A percentile compares a stretch with the other conserved stretches of the same genome.
phyloP scores from a whole-genome alignment of 2,888 invertebrate genomes.

The Eupithecia subumbrata region DNA sequence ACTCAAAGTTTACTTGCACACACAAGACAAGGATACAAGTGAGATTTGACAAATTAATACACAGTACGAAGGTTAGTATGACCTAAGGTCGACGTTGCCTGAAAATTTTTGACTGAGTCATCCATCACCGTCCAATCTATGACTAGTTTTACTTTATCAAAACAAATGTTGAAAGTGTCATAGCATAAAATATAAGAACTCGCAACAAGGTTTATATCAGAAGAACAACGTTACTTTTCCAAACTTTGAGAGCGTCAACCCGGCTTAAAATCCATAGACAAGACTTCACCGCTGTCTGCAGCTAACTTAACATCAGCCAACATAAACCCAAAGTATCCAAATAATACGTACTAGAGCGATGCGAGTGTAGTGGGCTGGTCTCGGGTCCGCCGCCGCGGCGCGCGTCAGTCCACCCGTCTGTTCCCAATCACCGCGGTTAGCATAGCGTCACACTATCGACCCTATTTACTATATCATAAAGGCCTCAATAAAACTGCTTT shows the following conservation, averaged over 20 bases:
- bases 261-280: neutral
- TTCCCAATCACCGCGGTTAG: slow-evolving; percentile 74
- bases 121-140: neutral
- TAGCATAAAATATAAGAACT: neutral
- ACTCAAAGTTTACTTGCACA: neutral
- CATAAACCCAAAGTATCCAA: neutral
- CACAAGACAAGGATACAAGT: too few species aligned
- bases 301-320: neutral
- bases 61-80: neutral
- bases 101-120: neutral
- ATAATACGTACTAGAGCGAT: slow-evolving; percentile 91
- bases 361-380: slow-evolving; percentile 92
- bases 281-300: neutral
- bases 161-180: neutral
- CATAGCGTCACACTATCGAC: slow-evolving; percentile 39
- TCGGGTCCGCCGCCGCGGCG: slow-evolving; percentile 86
- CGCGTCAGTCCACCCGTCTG: slow-evolving; percentile 80
- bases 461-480: slow-evolving; percentile 40
- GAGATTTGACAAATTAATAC: neutral
- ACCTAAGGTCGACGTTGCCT: neutral
- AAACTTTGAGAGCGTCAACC: neutral
- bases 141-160: neutral
- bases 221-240: neutral
- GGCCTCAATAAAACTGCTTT: neutral
- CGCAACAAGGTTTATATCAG: neutral